phyloP scores from a whole-genome alignment of 1,140 invertebrate genomes.

The Leucophenga varia region DNA sequence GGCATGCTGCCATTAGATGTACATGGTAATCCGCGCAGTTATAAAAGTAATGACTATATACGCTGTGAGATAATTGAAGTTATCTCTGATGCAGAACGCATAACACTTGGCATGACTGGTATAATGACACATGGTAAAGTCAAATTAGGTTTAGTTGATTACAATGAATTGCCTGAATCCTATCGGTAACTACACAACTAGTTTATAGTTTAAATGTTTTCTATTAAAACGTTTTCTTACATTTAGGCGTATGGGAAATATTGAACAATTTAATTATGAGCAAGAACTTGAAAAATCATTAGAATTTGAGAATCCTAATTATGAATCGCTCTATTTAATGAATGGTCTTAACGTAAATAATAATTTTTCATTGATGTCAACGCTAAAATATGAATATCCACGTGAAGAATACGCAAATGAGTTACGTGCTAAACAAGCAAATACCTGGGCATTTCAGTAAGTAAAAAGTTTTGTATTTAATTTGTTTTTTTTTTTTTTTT shows the following conservation, averaged over 20 bases:
- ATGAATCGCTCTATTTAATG: constrained; percentile 57
- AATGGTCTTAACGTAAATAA: constrained; percentile 44
- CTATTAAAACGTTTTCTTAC: neutral
- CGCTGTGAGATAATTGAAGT: constrained; percentile 87
- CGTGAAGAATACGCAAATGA: constrained; percentile 79
- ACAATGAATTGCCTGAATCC: constrained; percentile 79
- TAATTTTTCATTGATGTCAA: constrained; percentile 70
- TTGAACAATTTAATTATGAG: constrained; percentile 76
- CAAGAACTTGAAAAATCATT: constrained; percentile 79
- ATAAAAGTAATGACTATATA: constrained; percentile 79
- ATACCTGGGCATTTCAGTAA: constrained; percentile 81
- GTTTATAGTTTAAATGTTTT: neutral
- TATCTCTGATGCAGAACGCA: constrained; percentile 81
- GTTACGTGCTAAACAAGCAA: constrained; percentile 83
- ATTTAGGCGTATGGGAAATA: no score
- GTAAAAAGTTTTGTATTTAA: no score
- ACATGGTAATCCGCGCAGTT: constrained; percentile 75
- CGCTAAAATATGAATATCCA: constrained; percentile 71
- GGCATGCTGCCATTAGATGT: constrained; percentile 62
- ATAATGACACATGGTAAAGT: constrained; percentile 68
- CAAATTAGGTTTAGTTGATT: constrained; percentile 78
- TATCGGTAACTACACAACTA: constrained; percentile 73
- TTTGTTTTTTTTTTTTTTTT: no score
- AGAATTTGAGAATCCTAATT: constrained; percentile 88
- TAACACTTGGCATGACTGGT: constrained; percentile 83